Evolutionary conservation across 1,140 invertebrate genomes (phyloP), one percentile per base, ranked within the genome.

Genomic region (Vanessa atalanta): DNA sequence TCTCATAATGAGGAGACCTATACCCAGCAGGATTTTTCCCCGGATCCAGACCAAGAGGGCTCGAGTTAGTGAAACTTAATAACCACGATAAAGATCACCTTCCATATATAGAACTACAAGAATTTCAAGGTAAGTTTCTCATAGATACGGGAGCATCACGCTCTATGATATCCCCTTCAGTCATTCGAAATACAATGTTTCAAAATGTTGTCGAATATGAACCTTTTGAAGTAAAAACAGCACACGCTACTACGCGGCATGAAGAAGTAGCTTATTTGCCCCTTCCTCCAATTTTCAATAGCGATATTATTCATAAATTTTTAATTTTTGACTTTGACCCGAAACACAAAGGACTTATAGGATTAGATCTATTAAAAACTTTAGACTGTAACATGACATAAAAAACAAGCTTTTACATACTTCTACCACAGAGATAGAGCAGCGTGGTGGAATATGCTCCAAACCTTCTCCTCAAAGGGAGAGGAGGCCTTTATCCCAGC

Each of bases 41-140:
- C 50, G 50, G 15, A n/a, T 15, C 14, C 50, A 51, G 50, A 51
- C 50, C 50, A 51, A 51, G 50, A 15, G 13, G 15, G 50, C 50
- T 51, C 50, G 57, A 60, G 57, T 60, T 60, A 60, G 57, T 60
- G 20, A 60, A 60, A 60, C 57, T 60, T 26, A 60, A 60, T 31
- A 60, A 23, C 26, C 57, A 60, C 57, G 20, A 60, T 60, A 60
- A 60, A 60, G 57, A 60, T 60, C 57, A 60, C 26, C 26, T 60
- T 23, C 57, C 57, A 23, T 60, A 51, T 51, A 60, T 60, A 23
- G 57, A 60, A 60, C 20, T 60, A 60, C 57, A 23, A 12, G 57
- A 60, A 60, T 60, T 60, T 31, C 20, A 60, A 60, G 57, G 57
- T 60, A 60, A 60, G 57, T 60, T 57, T 57, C 23, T 57, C 16